These are phyloP conservation scores for Watersipora subatra DNA, from an alignment of 1,140 invertebrate genomes.

Conservation along the genomic window DNA sequence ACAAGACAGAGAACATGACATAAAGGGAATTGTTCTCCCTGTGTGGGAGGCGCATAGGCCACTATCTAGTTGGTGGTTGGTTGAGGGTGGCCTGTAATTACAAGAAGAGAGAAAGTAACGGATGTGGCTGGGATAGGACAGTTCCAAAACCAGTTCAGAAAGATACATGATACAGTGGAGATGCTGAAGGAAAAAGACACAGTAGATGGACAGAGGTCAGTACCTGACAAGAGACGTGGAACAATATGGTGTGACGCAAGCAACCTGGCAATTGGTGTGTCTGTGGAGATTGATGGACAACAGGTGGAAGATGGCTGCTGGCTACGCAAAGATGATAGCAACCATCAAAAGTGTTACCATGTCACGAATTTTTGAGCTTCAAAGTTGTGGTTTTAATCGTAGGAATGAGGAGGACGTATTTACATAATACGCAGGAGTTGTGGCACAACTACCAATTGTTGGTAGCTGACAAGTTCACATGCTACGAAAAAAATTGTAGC, in stretches of 20 bases:
- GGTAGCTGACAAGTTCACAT: too few relatives aligned
- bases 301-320: background rate
- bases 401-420: too few relatives aligned
- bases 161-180: background rate
- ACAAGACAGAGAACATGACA: background rate
- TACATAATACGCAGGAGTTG: too few relatives aligned
- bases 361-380: too few relatives aligned
- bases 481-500: too few relatives aligned
- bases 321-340: background rate
- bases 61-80: conserved; percentile 1
- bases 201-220: background rate
- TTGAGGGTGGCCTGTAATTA: background rate
- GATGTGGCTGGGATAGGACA: background rate
- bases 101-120: background rate
- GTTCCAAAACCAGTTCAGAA: background rate
- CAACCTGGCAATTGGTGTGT: background rate
- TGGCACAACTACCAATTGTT: too few relatives aligned
- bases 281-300: background rate
- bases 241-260: conserved; percentile 2
- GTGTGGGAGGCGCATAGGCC: background rate
- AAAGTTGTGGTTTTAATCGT: too few relatives aligned
- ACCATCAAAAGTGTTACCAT: too few relatives aligned
- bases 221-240: background rate
- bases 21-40: background rate
- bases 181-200: background rate